Percentiles rank a stretch among this genome's conserved stretches.
Conservation (phyloP, 2,888 invertebrate species). For the Drepana falcataria region DNA sequence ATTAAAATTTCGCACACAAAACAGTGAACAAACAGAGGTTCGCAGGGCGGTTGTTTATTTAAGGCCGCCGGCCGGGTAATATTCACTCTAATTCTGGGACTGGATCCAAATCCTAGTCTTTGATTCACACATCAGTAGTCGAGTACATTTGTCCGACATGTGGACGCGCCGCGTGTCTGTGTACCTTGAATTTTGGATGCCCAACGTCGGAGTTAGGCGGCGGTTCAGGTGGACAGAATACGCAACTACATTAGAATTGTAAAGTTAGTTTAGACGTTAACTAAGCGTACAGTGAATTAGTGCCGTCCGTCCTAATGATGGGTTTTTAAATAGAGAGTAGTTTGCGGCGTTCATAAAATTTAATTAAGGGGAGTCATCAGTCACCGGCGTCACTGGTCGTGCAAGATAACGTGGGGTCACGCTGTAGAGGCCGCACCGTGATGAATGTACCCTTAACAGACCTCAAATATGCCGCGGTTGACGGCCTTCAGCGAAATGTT, state of each 20-base stretch:
- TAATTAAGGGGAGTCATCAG: conserved; percentile 76
- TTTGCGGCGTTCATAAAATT: conserved; percentile 55
- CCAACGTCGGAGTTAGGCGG: conserved; percentile 51
- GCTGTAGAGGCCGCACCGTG: conserved; percentile 59
- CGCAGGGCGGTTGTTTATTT: conserved; percentile 39
- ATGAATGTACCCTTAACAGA: conserved; percentile 71
- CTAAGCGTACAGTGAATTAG: conserved; percentile 33
- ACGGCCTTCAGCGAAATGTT: conserved; percentile 54
- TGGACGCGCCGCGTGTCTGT: conserved; percentile 49
- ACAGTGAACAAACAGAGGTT: conserved; percentile 31
- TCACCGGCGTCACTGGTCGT: conserved; percentile 68
- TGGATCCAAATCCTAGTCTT: conserved; percentile 37
- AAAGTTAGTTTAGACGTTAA: conserved; percentile 42
- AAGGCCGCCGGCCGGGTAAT: conserved; percentile 33
- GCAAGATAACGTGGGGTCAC: conserved; percentile 74
- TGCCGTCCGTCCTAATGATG: conserved; percentile 33
- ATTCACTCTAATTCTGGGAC: conserved; percentile 43
- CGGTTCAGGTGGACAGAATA: conserved; percentile 51
- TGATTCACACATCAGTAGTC: conserved; percentile 39
- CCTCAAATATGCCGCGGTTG: conserved; percentile 70
- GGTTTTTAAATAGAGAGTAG: conserved; percentile 33
- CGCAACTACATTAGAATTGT: conserved; percentile 50
- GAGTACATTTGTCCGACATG: conserved; percentile 44
- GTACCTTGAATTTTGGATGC: conserved; percentile 64
- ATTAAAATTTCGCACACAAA: conserved; percentile 36